These are phyloP conservation scores for Lepidurus packardi DNA, from an alignment of 1,140 invertebrate species.

Conservation along the genomic window DNA sequence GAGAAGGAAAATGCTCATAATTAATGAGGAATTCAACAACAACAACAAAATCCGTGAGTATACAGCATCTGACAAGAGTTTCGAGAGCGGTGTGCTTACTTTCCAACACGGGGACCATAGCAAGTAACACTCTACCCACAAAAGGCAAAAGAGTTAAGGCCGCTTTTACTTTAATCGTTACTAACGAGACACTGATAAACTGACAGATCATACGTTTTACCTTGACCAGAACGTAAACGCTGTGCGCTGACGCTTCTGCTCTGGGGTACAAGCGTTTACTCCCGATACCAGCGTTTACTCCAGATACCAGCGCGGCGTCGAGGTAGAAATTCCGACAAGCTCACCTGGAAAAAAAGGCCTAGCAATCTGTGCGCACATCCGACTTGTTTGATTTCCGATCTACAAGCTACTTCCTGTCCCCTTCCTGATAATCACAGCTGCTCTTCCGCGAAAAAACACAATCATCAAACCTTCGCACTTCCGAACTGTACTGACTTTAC, in stretches of 20 bases:
- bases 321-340: neutral
- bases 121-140: too few relatives aligned
- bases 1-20: neutral
- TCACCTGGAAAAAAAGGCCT: neutral
- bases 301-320: neutral
- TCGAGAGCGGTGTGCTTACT: too few relatives aligned
- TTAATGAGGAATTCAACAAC: too few relatives aligned
- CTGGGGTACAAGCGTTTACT: too few relatives aligned
- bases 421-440: neutral
- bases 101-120: too few relatives aligned
- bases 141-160: neutral
- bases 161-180: neutral
- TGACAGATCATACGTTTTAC: neutral
- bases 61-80: too few relatives aligned
- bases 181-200: neutral
- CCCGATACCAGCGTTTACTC: too few relatives aligned
- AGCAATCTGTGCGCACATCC: slow-evolving; percentile 13
- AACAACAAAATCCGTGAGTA: too few relatives aligned
- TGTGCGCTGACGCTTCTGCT: too few relatives aligned
- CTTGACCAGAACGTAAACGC: too few relatives aligned
- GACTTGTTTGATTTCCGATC: slow-evolving; percentile 3
- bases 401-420: neutral
- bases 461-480: neutral
- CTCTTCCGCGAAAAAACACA: slow-evolving; percentile 15
- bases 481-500: neutral